phyloP scores from a whole-genome alignment of 2,113 vertebrate genomes.

The Mesembrinibis cayennensis region DNA sequence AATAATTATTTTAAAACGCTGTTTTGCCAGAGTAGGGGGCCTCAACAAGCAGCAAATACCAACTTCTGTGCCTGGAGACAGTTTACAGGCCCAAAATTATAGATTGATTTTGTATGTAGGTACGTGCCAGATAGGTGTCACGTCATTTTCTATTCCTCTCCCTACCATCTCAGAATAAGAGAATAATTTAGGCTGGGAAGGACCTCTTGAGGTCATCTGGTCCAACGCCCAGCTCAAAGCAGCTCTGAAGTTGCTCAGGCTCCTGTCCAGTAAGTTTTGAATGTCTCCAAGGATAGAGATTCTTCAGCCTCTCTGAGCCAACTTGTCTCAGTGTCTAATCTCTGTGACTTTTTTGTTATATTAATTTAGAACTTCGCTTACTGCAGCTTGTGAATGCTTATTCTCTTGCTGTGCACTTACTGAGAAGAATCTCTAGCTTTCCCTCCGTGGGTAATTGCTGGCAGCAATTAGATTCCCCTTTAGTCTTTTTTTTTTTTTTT shows the following conservation, averaged over 20 bases:
- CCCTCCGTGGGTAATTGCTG: not conserved
- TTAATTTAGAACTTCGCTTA: not conserved
- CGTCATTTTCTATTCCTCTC: not conserved
- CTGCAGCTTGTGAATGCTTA: not conserved
- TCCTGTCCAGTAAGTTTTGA: not conserved
- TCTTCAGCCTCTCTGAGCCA: not conserved
- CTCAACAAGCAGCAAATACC: not conserved
- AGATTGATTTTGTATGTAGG: not conserved
- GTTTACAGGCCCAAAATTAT: not conserved
- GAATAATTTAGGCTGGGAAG: not conserved
- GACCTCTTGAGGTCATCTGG: not conserved
- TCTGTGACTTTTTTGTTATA: not conserved
- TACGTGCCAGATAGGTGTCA: not conserved
- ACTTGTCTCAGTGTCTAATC: not conserved
- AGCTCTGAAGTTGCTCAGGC: not conserved
- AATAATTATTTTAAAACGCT: not conserved
- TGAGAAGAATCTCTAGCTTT: not conserved
- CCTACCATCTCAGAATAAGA: not conserved
- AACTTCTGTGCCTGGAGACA: not conserved
- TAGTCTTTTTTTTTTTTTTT: not conserved
- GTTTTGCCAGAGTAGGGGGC: not conserved
- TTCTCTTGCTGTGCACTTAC: not conserved
- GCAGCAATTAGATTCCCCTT: not conserved
- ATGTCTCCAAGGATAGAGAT: not conserved
- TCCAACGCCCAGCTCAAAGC: not conserved